phyloP scores from a whole-genome alignment of 2,888 invertebrate species.

The Entomobrya multifasciata region DNA sequence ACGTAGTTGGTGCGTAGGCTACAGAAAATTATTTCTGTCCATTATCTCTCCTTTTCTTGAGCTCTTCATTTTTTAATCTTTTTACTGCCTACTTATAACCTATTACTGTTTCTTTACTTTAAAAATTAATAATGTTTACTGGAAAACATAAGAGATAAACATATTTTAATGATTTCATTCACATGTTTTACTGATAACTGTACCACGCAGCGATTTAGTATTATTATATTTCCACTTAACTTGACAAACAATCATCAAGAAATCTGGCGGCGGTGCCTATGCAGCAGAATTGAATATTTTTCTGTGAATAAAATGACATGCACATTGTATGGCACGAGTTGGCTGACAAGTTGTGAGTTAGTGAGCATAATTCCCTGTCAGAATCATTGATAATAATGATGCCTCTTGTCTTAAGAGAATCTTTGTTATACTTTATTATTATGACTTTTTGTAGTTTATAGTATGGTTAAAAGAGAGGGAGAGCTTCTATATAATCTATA shows the following conservation, averaged over 20 bases:
- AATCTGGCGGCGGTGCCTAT: neutral
- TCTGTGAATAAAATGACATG: constrained; percentile 24
- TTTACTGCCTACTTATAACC: neutral
- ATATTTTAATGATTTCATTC: neutral
- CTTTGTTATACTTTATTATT: neutral
- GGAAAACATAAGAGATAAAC: constrained; percentile 21
- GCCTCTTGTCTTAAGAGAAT: constrained; percentile 7
- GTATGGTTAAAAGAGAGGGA: neutral
- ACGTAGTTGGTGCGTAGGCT: neutral
- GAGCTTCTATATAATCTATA: neutral
- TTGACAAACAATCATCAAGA: constrained; percentile 33
- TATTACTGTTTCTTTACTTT: neutral
- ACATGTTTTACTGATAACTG: neutral
- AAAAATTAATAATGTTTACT: neutral
- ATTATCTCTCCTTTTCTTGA: neutral
- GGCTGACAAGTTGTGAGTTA: neutral
- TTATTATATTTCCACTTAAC: neutral
- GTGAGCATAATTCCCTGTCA: neutral
- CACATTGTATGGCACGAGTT: constrained; percentile 35
- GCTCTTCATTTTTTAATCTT: neutral
- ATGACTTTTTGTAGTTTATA: neutral
- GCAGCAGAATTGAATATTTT: neutral
- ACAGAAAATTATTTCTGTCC: neutral
- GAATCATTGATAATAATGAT: constrained; percentile 28
- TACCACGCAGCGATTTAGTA: neutral